phyloP scores from a whole-genome alignment of 1,140 invertebrate species.

The Drosophila insularis region DNA sequence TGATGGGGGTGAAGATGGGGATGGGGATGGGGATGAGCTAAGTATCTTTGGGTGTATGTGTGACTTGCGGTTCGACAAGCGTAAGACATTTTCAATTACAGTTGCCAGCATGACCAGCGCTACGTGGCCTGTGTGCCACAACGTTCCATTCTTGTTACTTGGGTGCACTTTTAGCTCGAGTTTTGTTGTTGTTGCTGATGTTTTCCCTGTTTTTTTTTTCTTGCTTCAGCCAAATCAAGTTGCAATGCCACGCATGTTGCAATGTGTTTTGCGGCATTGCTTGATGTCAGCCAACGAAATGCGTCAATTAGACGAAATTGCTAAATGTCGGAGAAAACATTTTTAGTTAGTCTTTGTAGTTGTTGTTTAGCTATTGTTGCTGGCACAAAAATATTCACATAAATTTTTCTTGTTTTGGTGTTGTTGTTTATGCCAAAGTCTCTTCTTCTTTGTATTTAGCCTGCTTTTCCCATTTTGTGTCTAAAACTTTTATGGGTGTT shows the following conservation, averaged over 20 bases:
- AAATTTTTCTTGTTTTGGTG: slow-evolving; percentile 58
- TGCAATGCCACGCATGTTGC: slow-evolving; percentile 45
- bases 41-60: slow-evolving; percentile 26
- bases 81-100: slow-evolving; percentile 81
- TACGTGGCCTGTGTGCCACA: slow-evolving; percentile 45
- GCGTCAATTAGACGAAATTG: slow-evolving; percentile 78
- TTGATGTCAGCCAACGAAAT: slow-evolving; percentile 74
- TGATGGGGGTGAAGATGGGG: neutral
- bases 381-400: slow-evolving; percentile 60
- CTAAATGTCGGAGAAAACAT: slow-evolving; percentile 64
- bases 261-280: slow-evolving; percentile 33
- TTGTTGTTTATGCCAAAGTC: slow-evolving; percentile 56
- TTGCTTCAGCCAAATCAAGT: slow-evolving; percentile 51
- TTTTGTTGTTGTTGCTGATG: slow-evolving; percentile 12
- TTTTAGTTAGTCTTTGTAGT: slow-evolving; percentile 6
- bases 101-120: slow-evolving; percentile 57
- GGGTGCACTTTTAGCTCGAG: neutral
- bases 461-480: slow-evolving; percentile 40
- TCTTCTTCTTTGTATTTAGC: slow-evolving; percentile 22
- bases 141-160: slow-evolving; percentile 6
- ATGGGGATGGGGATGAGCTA: slow-evolving; percentile 25
- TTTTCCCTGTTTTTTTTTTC: slow-evolving; percentile 5
- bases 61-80: slow-evolving; percentile 77
- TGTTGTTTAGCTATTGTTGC: slow-evolving; percentile 21
- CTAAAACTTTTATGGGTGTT: slow-evolving; percentile 76